Base-by-base conservation (phyloP, 2,888 invertebrate genomes). In the Yponomeuta malinellus region DNA sequence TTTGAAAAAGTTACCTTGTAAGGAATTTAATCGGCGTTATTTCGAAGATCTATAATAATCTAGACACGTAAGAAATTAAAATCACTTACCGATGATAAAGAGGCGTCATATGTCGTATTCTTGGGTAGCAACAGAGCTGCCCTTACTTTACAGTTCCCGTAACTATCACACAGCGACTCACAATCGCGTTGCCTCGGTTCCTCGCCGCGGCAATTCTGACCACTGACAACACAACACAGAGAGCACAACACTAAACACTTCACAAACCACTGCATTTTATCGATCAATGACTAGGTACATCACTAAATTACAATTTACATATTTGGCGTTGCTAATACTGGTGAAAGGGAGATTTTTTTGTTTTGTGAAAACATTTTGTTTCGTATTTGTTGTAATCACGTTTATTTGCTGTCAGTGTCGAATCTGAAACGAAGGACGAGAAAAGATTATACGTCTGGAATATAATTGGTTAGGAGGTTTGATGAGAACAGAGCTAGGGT, bases 51-150 rank as follows among this genome's bases (percentile, higher is more conserved):
- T 23, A 23, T 33, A 33, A 33, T 5, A 33, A 33, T 33, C 33
- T 33, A 33, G 33, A 5, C 2, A 33, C 5, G 33, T 33, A 4
- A 2, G 52, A 48, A 29, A 6, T 23, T 6, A 1, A 8, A 4
- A n/a, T 72, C 78, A 86, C 91, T 87, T 74, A 94, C 94, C 76
- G 84, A 91, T 15, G 89, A 85, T 80, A 93, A 83, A 72, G 93
- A 94, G 29, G 93, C 94, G 74, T 93, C 90, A 69, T 90, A 93
- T 0, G 83, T 82, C 37, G 90, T 86, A 77, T 94, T 94, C 71
- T 92, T 91, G 0, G 96, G 95, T 72, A 96, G 82, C 73, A 96
- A 85, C 31, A 96, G 87, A 2, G 95, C 94, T 0, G 95, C 94
- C 70, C 94, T 90, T 65, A 96, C 90, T 67, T 93, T 93, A 79